Evolutionary conservation across 2,113 vertebrate species (phyloP).

Genomic region (Sorex fumeus): DNA sequence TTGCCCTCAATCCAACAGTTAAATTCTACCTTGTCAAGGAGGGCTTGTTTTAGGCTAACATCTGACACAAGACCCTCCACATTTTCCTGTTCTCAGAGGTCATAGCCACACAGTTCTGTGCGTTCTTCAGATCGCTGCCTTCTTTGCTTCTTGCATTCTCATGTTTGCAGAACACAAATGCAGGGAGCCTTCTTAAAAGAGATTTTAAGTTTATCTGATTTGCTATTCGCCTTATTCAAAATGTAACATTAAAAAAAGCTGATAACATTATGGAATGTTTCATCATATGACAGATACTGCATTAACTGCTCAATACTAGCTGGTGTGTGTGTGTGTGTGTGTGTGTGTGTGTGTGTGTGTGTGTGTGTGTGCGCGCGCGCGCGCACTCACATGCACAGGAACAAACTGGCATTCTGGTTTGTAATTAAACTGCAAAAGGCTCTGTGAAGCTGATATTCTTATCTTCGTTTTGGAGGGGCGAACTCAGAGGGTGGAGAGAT

Average conservation of each 20-base stretch:
- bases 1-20: neutral
- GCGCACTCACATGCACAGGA: neutral
- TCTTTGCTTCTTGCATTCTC: constrained; percentile 22
- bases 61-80: neutral
- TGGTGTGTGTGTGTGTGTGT: neutral
- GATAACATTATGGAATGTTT: neutral
- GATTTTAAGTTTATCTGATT: neutral
- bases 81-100: neutral
- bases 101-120: neutral
- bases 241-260: neutral
- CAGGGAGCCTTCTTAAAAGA: neutral
- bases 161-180: constrained; percentile 23
- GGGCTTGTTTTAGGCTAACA: neutral
- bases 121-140: constrained; percentile 16
- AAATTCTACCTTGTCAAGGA: neutral
- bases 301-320: neutral
- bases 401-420: neutral
- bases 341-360: too few relatives aligned
- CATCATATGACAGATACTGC: neutral
- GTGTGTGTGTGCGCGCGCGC: neutral
- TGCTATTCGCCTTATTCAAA: neutral
- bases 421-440: neutral
- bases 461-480: neutral
- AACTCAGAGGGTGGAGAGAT: constrained; percentile 7
- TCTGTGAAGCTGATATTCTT: neutral